Percentiles rank a stretch among this genome's conserved stretches.
phyloP scores from a whole-genome alignment of 2,888 invertebrate genomes.

The Cancer borealis region DNA sequence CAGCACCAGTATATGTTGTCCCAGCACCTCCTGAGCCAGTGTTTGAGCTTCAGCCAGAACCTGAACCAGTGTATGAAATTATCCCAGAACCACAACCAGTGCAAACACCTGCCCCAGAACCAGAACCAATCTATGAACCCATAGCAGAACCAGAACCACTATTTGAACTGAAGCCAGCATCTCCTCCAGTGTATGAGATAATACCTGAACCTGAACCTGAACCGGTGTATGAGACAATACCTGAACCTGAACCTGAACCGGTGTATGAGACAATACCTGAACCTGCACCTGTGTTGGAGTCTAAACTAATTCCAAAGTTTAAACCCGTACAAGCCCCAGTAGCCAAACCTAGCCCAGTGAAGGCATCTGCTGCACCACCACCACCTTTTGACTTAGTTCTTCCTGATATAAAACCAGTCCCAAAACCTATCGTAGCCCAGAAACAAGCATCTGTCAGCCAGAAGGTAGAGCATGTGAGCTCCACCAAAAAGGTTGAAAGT shows the following conservation, averaged over 20 bases:
- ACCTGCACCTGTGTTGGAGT: conserved; percentile 21
- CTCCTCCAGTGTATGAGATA: conserved; percentile 53
- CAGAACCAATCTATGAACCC: conserved; percentile 37
- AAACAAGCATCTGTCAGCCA: conserved; percentile 31
- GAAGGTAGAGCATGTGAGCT: conserved; percentile 15
- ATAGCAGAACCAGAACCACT: conserved; percentile 52
- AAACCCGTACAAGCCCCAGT: conserved; percentile 63
- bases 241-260: conserved; percentile 58
- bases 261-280: conserved; percentile 44
- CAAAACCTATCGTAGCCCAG: conserved; percentile 46
- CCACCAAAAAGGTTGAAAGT: conserved; percentile 47
- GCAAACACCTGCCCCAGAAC: conserved; percentile 45
- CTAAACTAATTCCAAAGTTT: conserved; percentile 58
- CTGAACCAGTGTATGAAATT: conserved; percentile 48
- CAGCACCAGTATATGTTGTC: conserved; percentile 37
- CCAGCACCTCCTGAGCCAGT: conserved; percentile 44
- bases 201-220: conserved; percentile 49
- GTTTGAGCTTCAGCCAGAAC: conserved; percentile 41
- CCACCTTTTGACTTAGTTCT: conserved; percentile 69
- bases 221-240: conserved; percentile 40
- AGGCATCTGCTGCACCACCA: conserved; percentile 62
- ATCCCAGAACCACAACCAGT: conserved; percentile 43
- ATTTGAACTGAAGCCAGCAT: conserved; percentile 56
- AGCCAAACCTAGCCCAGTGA: conserved; percentile 43
- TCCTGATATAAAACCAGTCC: conserved; percentile 35